phyloP scores from a whole-genome alignment of 2,888 invertebrate genomes.

The Diarsia brunnea region DNA sequence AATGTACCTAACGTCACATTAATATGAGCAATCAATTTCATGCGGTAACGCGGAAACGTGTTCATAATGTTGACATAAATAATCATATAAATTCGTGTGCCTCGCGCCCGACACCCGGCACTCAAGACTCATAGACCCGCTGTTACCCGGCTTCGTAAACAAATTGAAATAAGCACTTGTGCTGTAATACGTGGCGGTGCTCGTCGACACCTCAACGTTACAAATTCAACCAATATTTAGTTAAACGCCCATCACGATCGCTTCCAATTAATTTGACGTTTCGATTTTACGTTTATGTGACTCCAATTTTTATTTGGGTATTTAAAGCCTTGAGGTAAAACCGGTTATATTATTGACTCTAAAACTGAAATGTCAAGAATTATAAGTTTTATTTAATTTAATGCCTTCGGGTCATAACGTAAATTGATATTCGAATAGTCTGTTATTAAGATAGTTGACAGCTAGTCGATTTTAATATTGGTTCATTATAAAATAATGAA shows the following conservation, averaged over 20 bases:
- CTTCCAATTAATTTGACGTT: slow-evolving; percentile 59
- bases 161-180: slow-evolving; percentile 57
- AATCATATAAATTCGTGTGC: slow-evolving; percentile 34
- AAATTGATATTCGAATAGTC: not conserved
- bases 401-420: slow-evolving; percentile 11
- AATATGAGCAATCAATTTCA: slow-evolving; percentile 15
- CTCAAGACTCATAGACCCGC: slow-evolving; percentile 2
- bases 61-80: slow-evolving; percentile 40
- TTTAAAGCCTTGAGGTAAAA: slow-evolving; percentile 23
- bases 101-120: not conserved
- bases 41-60: slow-evolving; percentile 5
- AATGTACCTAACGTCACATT: slow-evolving; percentile 2
- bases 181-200: slow-evolving; percentile 34
- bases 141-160: slow-evolving; percentile 46
- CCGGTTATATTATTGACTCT: slow-evolving; percentile 26
- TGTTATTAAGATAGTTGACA: slow-evolving; percentile 4
- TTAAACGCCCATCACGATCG: slow-evolving; percentile 46
- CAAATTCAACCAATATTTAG: slow-evolving; percentile 57
- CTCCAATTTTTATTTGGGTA: slow-evolving; percentile 22
- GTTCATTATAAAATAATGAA: slow-evolving; percentile 13
- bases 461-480: not conserved
- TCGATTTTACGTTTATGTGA: slow-evolving; percentile 33
- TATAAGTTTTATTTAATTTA: slow-evolving; percentile 15
- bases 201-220: slow-evolving; percentile 40
- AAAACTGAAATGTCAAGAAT: slow-evolving; percentile 19